Percentiles rank a stretch among this genome's conserved stretches.
These are phyloP conservation scores for Argyrosomus regius DNA, from an alignment of 2,797 vertebrate species.

Conservation along the genomic window DNA sequence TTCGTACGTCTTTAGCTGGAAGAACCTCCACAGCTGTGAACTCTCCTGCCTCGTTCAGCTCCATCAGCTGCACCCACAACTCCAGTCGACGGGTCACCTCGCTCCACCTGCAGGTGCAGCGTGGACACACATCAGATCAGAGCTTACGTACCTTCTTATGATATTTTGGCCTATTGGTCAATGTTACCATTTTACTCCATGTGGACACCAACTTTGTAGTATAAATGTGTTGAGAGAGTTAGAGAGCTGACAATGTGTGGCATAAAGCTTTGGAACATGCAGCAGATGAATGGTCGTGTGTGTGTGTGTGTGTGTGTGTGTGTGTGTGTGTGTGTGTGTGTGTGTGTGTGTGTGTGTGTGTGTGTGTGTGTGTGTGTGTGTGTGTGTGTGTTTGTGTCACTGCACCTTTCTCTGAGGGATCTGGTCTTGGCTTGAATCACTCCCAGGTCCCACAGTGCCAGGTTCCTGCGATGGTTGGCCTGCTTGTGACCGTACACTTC, in stretches of 20 bases:
- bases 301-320: constrained; percentile 1
- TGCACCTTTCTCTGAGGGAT: constrained; percentile 93
- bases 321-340: constrained; percentile 16
- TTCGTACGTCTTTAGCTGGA: constrained; percentile 89
- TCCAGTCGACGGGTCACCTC: constrained; percentile 95
- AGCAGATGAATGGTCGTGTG: too few relatives aligned
- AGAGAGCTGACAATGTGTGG: too few relatives aligned
- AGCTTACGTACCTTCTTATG: background rate
- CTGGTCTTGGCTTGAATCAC: constrained; percentile 98
- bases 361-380: constrained; percentile 4
- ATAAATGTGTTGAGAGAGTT: too few relatives aligned
- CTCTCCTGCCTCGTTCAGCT: constrained; percentile 94
- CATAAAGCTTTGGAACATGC: background rate
- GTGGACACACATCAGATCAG: background rate
- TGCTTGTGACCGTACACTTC: constrained; percentile 95
- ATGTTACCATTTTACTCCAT: too few relatives aligned
- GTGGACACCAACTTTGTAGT: too few relatives aligned
- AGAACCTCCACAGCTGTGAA: constrained; percentile 93
- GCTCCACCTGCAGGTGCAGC: constrained; percentile 89
- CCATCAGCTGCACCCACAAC: constrained; percentile 94
- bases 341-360: constrained; percentile 1
- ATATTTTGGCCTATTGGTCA: background rate
- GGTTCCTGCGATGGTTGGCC: constrained; percentile 91
- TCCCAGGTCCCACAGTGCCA: constrained; percentile 95
- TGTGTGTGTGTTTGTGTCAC: constrained; percentile 1